phyloP scores from a whole-genome alignment of 1,140 invertebrate species.

The Euwallacea fornicatus region DNA sequence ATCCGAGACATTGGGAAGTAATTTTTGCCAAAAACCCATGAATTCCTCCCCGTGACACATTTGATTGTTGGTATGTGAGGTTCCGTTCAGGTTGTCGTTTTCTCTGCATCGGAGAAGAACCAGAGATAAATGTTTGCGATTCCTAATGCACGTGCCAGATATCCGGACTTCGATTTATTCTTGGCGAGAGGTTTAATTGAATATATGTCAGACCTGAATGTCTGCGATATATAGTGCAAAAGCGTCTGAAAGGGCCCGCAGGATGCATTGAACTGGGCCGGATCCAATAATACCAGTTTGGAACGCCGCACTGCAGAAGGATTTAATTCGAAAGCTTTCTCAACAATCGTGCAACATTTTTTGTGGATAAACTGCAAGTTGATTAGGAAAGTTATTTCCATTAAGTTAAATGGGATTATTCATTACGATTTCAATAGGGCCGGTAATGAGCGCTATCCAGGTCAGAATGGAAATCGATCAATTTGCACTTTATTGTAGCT shows the following conservation, averaged over 20 bases:
- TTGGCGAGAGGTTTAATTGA: constrained; percentile 36
- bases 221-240: constrained; percentile 36
- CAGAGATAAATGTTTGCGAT: constrained; percentile 27
- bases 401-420: constrained; percentile 1
- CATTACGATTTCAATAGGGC: background rate
- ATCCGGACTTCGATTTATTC: constrained; percentile 27
- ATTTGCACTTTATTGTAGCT: background rate
- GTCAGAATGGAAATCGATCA: constrained; percentile 9
- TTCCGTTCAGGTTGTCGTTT: background rate
- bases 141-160: constrained; percentile 33
- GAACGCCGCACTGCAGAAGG: constrained; percentile 13
- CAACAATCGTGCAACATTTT: background rate
- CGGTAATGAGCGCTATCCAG: constrained; percentile 7
- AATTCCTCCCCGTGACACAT: too few species aligned
- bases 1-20: background rate
- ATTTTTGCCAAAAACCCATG: constrained; percentile 2
- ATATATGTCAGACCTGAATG: constrained; percentile 38
- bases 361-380: background rate
- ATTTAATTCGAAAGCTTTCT: constrained; percentile 19
- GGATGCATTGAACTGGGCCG: constrained; percentile 30
- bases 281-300: constrained; percentile 20
- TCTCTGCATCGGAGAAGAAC: background rate
- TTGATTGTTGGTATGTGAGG: background rate
- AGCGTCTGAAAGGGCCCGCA: constrained; percentile 18
- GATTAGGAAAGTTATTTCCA: background rate